Percentiles rank a stretch among this genome's conserved stretches.
Evolutionary conservation across 2,797 vertebrate genomes (phyloP).

Genomic region (Distichodus sexfasciatus): DNA sequence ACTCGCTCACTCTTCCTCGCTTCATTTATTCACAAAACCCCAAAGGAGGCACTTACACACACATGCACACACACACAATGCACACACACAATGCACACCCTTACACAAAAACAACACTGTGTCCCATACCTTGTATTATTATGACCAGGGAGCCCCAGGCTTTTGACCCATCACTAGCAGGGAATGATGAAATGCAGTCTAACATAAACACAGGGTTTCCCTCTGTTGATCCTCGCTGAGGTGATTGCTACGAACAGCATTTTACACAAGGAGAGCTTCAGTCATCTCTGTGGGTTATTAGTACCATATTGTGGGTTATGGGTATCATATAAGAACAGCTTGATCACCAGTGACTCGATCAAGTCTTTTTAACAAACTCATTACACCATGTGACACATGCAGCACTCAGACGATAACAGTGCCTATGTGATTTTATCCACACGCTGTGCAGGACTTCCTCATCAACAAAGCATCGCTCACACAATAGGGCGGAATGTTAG

Average conservation of each 20-base stretch:
- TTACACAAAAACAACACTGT: constrained; percentile 26
- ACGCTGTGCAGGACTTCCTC: constrained; percentile 59
- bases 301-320: neutral
- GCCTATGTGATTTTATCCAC: constrained; percentile 53
- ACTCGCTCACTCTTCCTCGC: constrained; percentile 39
- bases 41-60: constrained; percentile 50
- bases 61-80: constrained; percentile 18
- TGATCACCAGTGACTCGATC: neutral
- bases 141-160: constrained; percentile 42
- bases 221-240: neutral
- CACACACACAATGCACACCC: constrained; percentile 29
- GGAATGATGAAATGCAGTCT: constrained; percentile 65
- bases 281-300: neutral
- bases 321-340: neutral
- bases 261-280: neutral
- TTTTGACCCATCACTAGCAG: constrained; percentile 47
- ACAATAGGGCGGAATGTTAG: constrained; percentile 45
- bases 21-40: constrained; percentile 59
- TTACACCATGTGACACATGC: constrained; percentile 41
- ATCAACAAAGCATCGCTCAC: constrained; percentile 57
- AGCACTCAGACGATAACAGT: constrained; percentile 60
- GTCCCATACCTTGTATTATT: constrained; percentile 49
- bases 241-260: constrained; percentile 4
- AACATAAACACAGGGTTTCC: constrained; percentile 63
- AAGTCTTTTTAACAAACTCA: constrained; percentile 22